Base-by-base conservation (phyloP, 2,113 vertebrate species). In the Sinocyclocheilus anshuiensis region DNA sequence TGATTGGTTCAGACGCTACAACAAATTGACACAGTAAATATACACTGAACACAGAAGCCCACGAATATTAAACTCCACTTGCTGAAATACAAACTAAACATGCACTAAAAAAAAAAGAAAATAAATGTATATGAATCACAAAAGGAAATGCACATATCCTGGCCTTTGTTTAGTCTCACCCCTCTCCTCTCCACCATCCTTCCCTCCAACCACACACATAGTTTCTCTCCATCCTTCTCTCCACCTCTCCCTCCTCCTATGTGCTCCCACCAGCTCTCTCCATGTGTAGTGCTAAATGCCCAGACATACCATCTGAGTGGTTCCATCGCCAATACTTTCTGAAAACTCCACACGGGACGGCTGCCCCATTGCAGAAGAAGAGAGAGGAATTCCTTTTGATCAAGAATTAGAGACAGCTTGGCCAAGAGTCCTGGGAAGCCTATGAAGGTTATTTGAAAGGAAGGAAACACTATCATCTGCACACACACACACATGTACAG, bases 261-360 rank as follows among this genome's bases (percentile, higher is more conserved):
- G 45, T 84, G 57, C 78, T 76, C 77, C 84, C 77, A 69, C n/a
- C 24, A 61, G 45, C 45, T 77, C 65, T 48, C 83, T 86, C 84
- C 48, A 15, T 88, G 82, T 87, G 86, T 74, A 84, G 82, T 84
- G 76, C 65, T 87, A 87, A 87, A 87, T 79, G 77, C 81, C 81
- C 81, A 87, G 76, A 87, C 76, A 26, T 45, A 83, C 81, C 86
- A 87, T 87, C 86, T 87, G 86, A 84, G 76, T 63, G 59, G 6
- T 59, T 78, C 10, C 29, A 79, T 26, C 50, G 86, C 75, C 81
- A 87, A 72, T 33, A 75, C 50, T 84, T 79, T 84, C 75, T 71
- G 45, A 80, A 84, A 87, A 87, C 82, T 84, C 75, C 76, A 87
- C 82, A 74, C 45, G 63, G 75, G 57, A 76, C 1, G 33, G 36